Percentiles rank a stretch among this genome's conserved stretches.
Conservation (phyloP, 2,113 vertebrate genomes). For the Herpetotheres cachinnans region DNA sequence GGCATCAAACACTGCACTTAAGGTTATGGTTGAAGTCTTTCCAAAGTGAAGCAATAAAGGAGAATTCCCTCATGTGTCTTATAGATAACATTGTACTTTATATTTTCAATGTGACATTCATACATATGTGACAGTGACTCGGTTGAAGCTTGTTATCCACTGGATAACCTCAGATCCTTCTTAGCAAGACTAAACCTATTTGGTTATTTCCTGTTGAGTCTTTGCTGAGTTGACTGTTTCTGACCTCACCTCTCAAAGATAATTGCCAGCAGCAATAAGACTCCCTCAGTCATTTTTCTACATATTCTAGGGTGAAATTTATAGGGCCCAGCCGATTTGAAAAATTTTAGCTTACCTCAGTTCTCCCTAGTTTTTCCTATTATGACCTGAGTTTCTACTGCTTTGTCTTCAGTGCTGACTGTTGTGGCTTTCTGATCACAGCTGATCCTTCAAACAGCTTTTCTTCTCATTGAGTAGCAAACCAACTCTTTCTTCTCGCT, state of each 20-base stretch:
- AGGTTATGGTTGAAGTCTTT: background rate
- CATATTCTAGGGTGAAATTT: background rate
- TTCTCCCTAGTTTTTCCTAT: background rate
- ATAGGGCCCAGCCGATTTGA: background rate
- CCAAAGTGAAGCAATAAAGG: background rate
- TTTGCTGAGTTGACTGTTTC: background rate
- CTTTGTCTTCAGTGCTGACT: background rate
- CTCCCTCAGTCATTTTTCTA: background rate
- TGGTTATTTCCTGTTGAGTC: background rate
- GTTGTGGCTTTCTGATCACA: background rate
- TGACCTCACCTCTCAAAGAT: background rate
- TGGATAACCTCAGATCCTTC: background rate
- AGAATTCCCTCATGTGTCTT: background rate
- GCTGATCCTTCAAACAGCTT: background rate
- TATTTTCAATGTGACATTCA: background rate
- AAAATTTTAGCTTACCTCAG: background rate
- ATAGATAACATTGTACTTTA: background rate
- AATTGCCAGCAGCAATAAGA: background rate
- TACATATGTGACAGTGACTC: background rate
- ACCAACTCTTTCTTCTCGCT: background rate
- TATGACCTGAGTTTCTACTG: background rate
- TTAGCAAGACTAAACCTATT: background rate
- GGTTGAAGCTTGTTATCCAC: background rate
- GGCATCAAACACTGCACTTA: background rate
- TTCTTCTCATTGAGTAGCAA: background rate